Base-by-base conservation (phyloP, 2,113 vertebrate species). In the Catharus bicknelli region DNA sequence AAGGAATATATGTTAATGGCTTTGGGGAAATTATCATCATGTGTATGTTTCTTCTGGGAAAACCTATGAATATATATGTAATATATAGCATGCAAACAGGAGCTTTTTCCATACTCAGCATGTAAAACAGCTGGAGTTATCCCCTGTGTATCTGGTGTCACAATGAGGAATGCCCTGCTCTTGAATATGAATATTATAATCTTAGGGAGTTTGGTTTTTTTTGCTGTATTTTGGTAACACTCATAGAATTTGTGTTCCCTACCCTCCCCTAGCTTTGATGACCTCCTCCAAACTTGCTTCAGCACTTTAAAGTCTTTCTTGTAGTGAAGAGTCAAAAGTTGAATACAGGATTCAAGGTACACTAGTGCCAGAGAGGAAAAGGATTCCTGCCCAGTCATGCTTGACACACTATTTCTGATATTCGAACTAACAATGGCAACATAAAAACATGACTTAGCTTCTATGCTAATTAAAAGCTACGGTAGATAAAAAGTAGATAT, bases 361-460 rank as follows among this genome's bases (percentile, higher is more conserved):
- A 43, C 11, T 1, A 9, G 7, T 5, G 2, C 7, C 0, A 0
- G 32, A 43, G 3, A 57, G 30, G 25, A 17, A 30, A 72, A 50
- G 11, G 17, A 64, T 79, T 13, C 16, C 30, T 48, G 50, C 42
- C 50, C 9, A 22, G 11, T 43, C 2, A 1, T 32, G 50, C 14
- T 72, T 30, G 42, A 32, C 21, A 50, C 21, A 16, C 21, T 50
- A 2, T 64, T 57, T 48, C 32, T 64, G 43, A 21, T 61, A 64
- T 10, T 68, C 1, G 0, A 5, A 9, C 4, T 38, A 36, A 43
- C 7, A 47, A 8, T 4, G 7, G 13, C 15, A 67, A 40, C 10
- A 10, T 54, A 75, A 15, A 36, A 73, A 36, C 19, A 42, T 1
- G 1, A n/a, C 4, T 47, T 47, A 36, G 8, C 10, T 85, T 29